Evolutionary conservation across 2,888 invertebrate genomes (phyloP), one percentile per base, ranked within the genome.

Genomic region (Ryuthela nishihirai): DNA sequence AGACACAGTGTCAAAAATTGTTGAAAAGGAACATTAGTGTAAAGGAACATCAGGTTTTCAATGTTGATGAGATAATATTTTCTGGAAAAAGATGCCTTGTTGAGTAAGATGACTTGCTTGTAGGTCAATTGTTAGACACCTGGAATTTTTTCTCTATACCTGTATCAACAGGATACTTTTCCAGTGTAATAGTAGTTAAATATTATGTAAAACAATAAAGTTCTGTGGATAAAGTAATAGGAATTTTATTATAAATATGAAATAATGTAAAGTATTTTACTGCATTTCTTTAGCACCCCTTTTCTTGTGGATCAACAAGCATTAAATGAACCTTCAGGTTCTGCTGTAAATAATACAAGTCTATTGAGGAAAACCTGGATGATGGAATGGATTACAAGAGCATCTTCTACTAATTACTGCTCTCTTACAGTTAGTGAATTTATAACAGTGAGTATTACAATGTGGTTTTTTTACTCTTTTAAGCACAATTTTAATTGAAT

Each of bases 301-400:
- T 15, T 41, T 15, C 50, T 60, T 21, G 49, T 54, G 12, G 2
- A 18, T 4, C 62, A 62, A 35, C 62, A 56, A 49, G 62, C 62
- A 10, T 20, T 56, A 10, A 53, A 53, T 48, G 62, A 62, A 10
- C 56, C 48, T 1, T 12, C 21, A 23, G 35, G 34, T 29, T 59
- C 59, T 17, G 10, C 20, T 26, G 53, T 59, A 18, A 36, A 35
- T 32, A 21, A 43, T 4, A 17, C 25, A 1, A 15, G 4, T 20
- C 18, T 17, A 12, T 5, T 20, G 12, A 41, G 36, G 15, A 36
- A 50, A 17, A 21, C 24, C 18, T 18, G 17, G 1, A 12, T 38
- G 15, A 9, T 58, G 10, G 52, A 46, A 38, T 52, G 26, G 21
- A 20, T 42, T 17, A 46, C 32, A 24, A 35, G 34, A 5, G 7